Conservation (phyloP, 2,797 vertebrate genomes). For the Hypotaenidia philippensis region DNA sequence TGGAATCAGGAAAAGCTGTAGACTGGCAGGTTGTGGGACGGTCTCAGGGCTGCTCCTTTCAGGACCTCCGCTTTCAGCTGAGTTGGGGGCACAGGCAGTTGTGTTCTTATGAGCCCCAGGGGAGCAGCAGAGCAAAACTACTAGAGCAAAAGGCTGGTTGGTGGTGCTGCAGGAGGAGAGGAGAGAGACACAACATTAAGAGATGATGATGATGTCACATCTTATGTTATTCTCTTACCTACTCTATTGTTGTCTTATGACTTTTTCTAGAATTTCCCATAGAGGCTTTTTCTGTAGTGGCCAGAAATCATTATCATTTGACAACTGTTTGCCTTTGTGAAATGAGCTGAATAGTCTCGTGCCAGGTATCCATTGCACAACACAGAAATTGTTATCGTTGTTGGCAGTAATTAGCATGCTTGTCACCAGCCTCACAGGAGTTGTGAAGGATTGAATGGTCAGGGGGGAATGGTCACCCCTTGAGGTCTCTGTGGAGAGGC, state of each 20-base stretch:
- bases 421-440: background rate
- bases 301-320: background rate
- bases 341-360: background rate
- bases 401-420: slow-evolving; percentile 14
- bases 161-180: background rate
- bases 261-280: background rate
- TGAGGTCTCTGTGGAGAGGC: background rate
- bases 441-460: background rate
- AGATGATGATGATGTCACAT: background rate
- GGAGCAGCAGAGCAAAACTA: background rate
- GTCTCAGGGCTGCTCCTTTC: background rate
- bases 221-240: background rate
- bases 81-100: background rate
- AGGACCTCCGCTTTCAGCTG: background rate
- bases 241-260: rapidly evolving
- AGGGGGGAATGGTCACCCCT: background rate
- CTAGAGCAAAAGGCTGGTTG: background rate
- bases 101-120: background rate
- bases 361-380: slow-evolving; percentile 47
- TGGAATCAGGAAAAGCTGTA: background rate
- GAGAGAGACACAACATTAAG: background rate
- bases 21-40: background rate
- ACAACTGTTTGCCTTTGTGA: background rate
- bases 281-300: background rate
- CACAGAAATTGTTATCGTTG: background rate